Conservation (phyloP, 2,888 invertebrate species). For the Caenorhabditis sinica region DNA sequence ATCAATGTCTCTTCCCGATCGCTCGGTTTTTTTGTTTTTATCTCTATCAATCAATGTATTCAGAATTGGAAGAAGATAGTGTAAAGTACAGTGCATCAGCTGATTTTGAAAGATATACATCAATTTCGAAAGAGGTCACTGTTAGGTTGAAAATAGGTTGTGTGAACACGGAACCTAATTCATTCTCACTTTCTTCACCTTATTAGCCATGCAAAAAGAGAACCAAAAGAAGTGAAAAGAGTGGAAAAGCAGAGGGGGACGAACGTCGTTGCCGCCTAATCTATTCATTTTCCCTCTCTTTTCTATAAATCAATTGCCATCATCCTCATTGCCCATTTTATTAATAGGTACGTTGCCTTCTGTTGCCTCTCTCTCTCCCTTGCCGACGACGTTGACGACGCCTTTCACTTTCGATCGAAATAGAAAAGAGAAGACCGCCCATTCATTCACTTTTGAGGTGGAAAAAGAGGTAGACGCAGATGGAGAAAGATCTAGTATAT, state of each 20-base stretch:
- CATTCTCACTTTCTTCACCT: conserved; percentile 43
- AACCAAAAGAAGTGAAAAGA: conserved; percentile 22
- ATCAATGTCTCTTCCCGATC: conserved; percentile 18
- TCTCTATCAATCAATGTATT: conserved; percentile 30
- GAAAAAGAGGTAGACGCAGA: conserved; percentile 30
- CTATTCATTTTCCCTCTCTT: conserved; percentile 55
- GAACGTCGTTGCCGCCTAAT: conserved; percentile 57
- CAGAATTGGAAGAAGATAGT: neutral
- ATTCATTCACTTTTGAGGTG: conserved; percentile 4
- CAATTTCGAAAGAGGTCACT: neutral
- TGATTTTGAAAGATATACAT: conserved; percentile 17
- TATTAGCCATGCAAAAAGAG: conserved; percentile 53
- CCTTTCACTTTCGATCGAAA: conserved; percentile 59
- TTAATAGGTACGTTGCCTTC: conserved; percentile 62
- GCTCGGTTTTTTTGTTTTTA: conserved; percentile 9
- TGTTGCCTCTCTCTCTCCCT: conserved; percentile 36
- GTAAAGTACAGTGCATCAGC: conserved; percentile 39
- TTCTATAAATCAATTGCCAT: conserved; percentile 63
- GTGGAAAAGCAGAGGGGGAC: conserved; percentile 15
- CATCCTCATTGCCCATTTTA: conserved; percentile 57
- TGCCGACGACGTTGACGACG: conserved; percentile 47
- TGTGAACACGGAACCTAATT: conserved; percentile 27
- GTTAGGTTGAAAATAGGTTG: neutral
- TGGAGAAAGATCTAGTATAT: conserved; percentile 2
- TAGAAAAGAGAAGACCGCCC: conserved; percentile 21